A percentile compares a stretch with the other conserved stretches of the same genome.
Conservation (phyloP, 2,113 vertebrate species). For the Chlorocebus sabaeus region DNA sequence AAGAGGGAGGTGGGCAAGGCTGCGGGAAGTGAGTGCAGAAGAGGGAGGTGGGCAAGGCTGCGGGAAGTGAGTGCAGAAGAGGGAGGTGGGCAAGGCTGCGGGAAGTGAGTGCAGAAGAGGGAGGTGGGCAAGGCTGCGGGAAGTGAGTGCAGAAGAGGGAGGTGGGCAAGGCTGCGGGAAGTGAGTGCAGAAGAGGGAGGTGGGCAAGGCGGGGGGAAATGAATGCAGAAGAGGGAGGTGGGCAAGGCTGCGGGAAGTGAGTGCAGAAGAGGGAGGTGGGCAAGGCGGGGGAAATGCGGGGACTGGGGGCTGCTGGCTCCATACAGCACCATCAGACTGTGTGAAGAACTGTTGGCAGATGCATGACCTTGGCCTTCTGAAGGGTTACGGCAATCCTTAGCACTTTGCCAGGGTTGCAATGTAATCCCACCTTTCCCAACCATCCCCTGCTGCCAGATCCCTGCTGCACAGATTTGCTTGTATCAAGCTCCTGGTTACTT, state of each 20-base stretch:
- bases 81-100: no score
- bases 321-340: background rate
- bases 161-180: no score
- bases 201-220: no score
- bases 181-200: background rate
- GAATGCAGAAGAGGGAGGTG: no score
- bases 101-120: background rate
- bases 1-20: no score
- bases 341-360: background rate
- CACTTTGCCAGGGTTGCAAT: background rate
- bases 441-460: background rate
- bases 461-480: background rate
- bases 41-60: background rate
- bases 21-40: no score
- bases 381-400: background rate
- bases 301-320: fast-evolving
- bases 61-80: no score
- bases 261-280: no score
- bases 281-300: no score
- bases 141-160: no score
- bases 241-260: no score
- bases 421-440: background rate
- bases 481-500: background rate
- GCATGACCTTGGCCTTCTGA: background rate
- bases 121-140: no score